Percentiles rank a stretch among this genome's conserved stretches.
Conservation (phyloP, 2,797 vertebrate species). For the Sebastiscus tertius region DNA sequence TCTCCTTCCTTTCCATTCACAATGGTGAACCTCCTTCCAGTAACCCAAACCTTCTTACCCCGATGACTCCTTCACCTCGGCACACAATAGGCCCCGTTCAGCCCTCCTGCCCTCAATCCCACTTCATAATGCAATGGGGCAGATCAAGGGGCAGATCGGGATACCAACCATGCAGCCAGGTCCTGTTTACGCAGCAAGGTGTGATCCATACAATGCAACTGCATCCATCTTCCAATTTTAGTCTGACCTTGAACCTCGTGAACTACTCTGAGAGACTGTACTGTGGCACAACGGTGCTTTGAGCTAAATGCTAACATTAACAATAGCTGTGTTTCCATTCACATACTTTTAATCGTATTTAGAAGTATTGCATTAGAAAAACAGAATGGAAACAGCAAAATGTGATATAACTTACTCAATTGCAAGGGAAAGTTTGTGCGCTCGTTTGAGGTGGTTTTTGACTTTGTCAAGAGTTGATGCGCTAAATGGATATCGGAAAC, state of each 20-base stretch:
- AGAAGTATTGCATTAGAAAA: no score
- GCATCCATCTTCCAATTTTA: constrained; percentile 31
- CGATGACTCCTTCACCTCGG: constrained; percentile 75
- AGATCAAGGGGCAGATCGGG: constrained; percentile 76
- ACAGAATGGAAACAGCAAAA: no score
- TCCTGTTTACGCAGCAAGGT: constrained; percentile 59
- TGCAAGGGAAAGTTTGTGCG: no score
- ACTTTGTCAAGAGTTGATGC: no score
- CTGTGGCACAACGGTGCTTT: not conserved
- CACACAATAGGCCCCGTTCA: constrained; percentile 82
- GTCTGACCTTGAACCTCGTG: constrained; percentile 39
- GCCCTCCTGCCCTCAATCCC: constrained; percentile 60
- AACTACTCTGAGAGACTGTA: not conserved
- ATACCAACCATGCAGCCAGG: constrained; percentile 60
- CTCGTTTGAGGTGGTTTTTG: no score
- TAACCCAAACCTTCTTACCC: constrained; percentile 82
- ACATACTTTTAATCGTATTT: no score
- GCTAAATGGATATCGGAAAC: no score
- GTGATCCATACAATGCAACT: constrained; percentile 30
- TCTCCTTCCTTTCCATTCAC: constrained; percentile 72
- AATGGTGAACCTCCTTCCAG: constrained; percentile 76
- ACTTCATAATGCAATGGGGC: constrained; percentile 74
- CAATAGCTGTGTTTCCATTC: not conserved
- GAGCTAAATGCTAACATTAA: not conserved
- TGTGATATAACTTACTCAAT: no score